phyloP scores from a whole-genome alignment of 1,140 invertebrate genomes.

The Anastrepha ludens region DNA sequence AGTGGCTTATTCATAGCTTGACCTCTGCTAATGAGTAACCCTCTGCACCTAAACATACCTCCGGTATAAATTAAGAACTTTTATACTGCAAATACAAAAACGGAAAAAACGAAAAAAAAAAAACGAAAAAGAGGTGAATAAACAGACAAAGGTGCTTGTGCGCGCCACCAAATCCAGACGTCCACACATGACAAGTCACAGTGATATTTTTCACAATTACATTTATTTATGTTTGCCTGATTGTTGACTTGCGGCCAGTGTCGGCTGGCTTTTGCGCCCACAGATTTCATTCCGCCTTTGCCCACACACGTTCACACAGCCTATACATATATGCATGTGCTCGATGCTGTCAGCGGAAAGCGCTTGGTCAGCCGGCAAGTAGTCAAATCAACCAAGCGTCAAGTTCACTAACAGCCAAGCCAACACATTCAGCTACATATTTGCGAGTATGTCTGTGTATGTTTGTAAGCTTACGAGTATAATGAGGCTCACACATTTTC shows the following conservation, averaged over 20 bases:
- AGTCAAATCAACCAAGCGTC: constrained; percentile 48
- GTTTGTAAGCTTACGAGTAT: not conserved
- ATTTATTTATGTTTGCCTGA: constrained; percentile 2
- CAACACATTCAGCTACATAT: not conserved
- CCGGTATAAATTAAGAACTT: not conserved
- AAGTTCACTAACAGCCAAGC: constrained; percentile 37
- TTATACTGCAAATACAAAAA: not conserved
- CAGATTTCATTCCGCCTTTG: not conserved
- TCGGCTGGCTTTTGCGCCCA: constrained; percentile 23
- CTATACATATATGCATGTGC: not conserved
- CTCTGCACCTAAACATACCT: not conserved
- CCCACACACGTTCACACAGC: not conserved
- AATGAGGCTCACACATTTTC: not conserved
- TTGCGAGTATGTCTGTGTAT: not conserved
- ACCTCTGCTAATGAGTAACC: not conserved
- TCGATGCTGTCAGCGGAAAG: not conserved
- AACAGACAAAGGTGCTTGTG: not conserved
- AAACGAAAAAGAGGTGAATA: not conserved
- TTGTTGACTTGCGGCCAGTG: not conserved
- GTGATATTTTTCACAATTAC: constrained; percentile 37
- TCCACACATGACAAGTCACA: constrained; percentile 33
- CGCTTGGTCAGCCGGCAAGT: constrained; percentile 4
- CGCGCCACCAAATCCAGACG: not conserved
- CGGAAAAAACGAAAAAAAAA: not conserved
- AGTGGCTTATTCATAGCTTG: not conserved